Conservation (phyloP, 2,888 invertebrate genomes). For the Caenorhabditis becei region DNA sequence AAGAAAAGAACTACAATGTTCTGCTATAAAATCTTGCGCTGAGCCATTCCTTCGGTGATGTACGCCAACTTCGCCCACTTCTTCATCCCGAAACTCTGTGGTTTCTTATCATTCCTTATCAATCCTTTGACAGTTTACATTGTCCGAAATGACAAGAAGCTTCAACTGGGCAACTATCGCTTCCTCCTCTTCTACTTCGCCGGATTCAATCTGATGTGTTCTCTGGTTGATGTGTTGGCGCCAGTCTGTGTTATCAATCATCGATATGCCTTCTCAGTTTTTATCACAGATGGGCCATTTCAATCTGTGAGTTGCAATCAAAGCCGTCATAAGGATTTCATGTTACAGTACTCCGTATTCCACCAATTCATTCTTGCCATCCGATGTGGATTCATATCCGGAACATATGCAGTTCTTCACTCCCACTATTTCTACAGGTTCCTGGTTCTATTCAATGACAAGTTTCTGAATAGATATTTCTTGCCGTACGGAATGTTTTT, state of each 20-base stretch:
- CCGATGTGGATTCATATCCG: constrained; percentile 1
- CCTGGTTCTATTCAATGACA: background rate
- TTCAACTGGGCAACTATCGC: constrained; percentile 25
- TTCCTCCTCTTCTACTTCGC: constrained; percentile 23
- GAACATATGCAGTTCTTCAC: constrained; percentile 1
- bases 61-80: constrained; percentile 14
- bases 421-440: background rate
- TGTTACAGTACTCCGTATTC: background rate
- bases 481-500: background rate
- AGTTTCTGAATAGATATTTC: background rate
- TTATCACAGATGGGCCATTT: constrained; percentile 16
- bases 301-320: background rate
- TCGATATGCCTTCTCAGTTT: constrained; percentile 11
- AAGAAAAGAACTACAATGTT: no score
- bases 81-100: constrained; percentile 23
- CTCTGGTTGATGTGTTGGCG: background rate
- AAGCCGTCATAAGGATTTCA: background rate
- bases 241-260: constrained; percentile 6
- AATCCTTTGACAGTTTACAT: constrained; percentile 7
- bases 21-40: no score
- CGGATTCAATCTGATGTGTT: constrained; percentile 12
- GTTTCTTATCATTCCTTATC: background rate
- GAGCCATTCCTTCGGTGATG: background rate
- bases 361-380: background rate
- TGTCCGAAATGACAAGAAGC: background rate